Percentiles rank a stretch among this genome's conserved stretches.
phyloP scores from a whole-genome alignment of 2,113 vertebrate species.

The Nycticorax nycticorax region DNA sequence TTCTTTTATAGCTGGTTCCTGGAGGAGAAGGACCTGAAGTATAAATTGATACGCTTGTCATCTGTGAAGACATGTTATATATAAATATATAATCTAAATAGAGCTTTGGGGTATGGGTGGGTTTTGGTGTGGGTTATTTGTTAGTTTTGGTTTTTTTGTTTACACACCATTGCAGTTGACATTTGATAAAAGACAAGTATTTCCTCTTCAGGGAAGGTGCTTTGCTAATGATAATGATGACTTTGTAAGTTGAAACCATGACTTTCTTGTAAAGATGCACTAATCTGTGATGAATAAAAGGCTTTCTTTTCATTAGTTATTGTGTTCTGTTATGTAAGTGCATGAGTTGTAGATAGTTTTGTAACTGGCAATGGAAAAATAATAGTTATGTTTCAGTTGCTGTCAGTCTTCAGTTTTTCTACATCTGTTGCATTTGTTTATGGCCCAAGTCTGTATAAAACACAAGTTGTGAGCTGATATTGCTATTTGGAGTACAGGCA shows the following conservation, averaged over 20 bases:
- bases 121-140: not conserved
- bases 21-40: constrained; percentile 98
- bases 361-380: not conserved
- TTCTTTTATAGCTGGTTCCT: constrained; percentile 86
- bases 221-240: not conserved
- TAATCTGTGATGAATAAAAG: constrained; percentile 42
- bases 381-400: not conserved
- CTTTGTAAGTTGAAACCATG: constrained; percentile 63
- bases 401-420: not conserved
- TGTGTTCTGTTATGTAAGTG: not conserved
- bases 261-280: constrained; percentile 30
- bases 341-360: not conserved
- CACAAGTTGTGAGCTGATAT: not conserved
- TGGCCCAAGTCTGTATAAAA: not conserved
- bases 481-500: not conserved
- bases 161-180: not conserved
- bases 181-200: constrained; percentile 9
- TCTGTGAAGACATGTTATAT: not conserved
- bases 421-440: not conserved
- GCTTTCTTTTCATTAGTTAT: not conserved
- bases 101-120: not conserved
- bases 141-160: not conserved
- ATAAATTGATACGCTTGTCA: constrained; percentile 58
- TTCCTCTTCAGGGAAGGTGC: constrained; percentile 44
- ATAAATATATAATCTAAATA: not conserved